A percentile compares a stretch with the other conserved stretches of the same genome.
phyloP scores from a whole-genome alignment of 2,113 vertebrate species.

The Nematolebias whitei region DNA sequence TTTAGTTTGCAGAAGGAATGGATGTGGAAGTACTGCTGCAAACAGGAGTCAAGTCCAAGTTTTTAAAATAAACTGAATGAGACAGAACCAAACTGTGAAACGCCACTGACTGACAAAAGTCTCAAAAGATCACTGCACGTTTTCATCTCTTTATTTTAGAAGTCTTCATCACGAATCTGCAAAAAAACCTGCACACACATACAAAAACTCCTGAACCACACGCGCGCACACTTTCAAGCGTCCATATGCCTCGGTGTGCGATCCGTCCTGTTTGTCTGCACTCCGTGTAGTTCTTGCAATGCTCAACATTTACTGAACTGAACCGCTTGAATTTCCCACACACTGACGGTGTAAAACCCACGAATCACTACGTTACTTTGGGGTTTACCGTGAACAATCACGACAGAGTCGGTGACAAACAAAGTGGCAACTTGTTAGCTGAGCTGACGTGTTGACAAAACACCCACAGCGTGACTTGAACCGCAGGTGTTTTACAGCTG shows the following conservation, averaged over 20 bases:
- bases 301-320: not conserved
- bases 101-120: too few species aligned
- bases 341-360: not conserved
- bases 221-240: not conserved
- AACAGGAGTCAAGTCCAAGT: too few species aligned
- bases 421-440: conserved; percentile 17
- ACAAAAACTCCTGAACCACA: not conserved
- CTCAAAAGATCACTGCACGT: too few species aligned
- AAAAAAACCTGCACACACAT: not conserved
- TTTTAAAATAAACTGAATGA: too few species aligned
- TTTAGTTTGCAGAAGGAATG: not conserved
- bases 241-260: conserved; percentile 3
- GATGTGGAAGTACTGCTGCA: too few species aligned
- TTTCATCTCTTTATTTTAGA: too few species aligned
- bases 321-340: not conserved
- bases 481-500: conserved; percentile 10
- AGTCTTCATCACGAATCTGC: too few species aligned
- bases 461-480: not conserved
- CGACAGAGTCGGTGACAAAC: conserved; percentile 1
- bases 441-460: conserved; percentile 35
- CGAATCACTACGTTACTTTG: not conserved
- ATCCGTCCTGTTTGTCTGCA: conserved; percentile 9
- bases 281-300: not conserved
- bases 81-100: too few species aligned
- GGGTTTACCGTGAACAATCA: conserved; percentile 11